Conservation (phyloP, 2,888 invertebrate species). For the Masnerella sp. region DNA sequence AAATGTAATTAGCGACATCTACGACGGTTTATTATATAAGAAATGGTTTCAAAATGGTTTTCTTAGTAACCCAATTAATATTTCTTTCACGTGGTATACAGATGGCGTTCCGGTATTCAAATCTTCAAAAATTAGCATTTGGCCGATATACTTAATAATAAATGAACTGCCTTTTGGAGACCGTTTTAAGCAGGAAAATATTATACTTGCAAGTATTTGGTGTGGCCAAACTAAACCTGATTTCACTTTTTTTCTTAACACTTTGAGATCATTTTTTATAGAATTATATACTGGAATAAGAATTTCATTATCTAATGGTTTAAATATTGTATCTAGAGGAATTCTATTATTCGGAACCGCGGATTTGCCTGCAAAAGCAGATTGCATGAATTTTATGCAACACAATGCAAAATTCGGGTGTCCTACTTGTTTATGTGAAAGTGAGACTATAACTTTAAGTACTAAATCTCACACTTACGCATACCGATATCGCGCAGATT, state of each 20-base stretch:
- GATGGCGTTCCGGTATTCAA: slow-evolving; percentile 52
- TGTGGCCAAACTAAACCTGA: slow-evolving; percentile 30
- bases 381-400: slow-evolving; percentile 24
- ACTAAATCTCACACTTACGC: not conserved
- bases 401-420: slow-evolving; percentile 22
- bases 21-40: slow-evolving; percentile 33
- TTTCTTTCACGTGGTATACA: slow-evolving; percentile 53
- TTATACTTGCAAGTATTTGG: slow-evolving; percentile 20
- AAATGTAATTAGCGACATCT: slow-evolving; percentile 32
- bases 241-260: slow-evolving; percentile 14
- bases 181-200: slow-evolving; percentile 32
- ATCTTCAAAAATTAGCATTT: slow-evolving; percentile 28
- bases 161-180: slow-evolving; percentile 25
- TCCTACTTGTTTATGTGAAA: slow-evolving; percentile 18
- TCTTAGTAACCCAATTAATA: slow-evolving; percentile 30
- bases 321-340: slow-evolving; percentile 11
- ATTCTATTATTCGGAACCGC: slow-evolving; percentile 30
- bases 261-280: not conserved
- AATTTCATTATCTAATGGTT: not conserved
- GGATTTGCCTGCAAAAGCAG: slow-evolving; percentile 6
- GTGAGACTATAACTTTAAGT: slow-evolving; percentile 1
- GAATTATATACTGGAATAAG: slow-evolving; percentile 1
- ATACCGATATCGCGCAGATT: no score
- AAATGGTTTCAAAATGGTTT: slow-evolving; percentile 49
- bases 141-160: slow-evolving; percentile 33